Conservation (phyloP, 2,113 vertebrate genomes). For the Laticauda laticaudata region DNA sequence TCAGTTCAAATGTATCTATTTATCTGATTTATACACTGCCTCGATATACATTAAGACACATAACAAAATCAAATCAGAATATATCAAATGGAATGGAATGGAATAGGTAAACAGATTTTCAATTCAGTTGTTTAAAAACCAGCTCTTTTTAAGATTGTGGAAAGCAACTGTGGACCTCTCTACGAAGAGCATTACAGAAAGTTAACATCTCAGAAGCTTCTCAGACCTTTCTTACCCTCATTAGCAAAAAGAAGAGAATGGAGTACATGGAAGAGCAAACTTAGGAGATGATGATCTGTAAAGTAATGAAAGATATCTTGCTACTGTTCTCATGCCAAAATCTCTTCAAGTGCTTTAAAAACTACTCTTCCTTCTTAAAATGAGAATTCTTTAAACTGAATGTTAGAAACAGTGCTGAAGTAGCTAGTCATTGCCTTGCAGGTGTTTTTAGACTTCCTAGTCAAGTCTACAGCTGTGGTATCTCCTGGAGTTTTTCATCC, state of each 20-base stretch:
- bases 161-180: background rate
- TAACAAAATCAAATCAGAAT: background rate
- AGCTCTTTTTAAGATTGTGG: background rate
- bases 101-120: background rate
- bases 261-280: no score
- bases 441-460: background rate
- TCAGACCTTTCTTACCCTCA: background rate
- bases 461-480: background rate
- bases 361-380: background rate
- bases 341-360: background rate
- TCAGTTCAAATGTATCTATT: background rate
- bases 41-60: background rate
- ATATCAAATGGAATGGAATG: background rate
- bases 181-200: background rate
- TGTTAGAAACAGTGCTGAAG: background rate
- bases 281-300: no score
- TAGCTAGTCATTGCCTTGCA: background rate
- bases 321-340: background rate
- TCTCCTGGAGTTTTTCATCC: background rate
- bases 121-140: background rate
- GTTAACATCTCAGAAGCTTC: background rate
- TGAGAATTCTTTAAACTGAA: background rate
- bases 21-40: background rate
- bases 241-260: background rate
- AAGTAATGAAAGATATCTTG: background rate